Percentiles rank a stretch among this genome's conserved stretches.
Conservation (phyloP, 2,888 invertebrate species). For the Callosobruchus maculatus region DNA sequence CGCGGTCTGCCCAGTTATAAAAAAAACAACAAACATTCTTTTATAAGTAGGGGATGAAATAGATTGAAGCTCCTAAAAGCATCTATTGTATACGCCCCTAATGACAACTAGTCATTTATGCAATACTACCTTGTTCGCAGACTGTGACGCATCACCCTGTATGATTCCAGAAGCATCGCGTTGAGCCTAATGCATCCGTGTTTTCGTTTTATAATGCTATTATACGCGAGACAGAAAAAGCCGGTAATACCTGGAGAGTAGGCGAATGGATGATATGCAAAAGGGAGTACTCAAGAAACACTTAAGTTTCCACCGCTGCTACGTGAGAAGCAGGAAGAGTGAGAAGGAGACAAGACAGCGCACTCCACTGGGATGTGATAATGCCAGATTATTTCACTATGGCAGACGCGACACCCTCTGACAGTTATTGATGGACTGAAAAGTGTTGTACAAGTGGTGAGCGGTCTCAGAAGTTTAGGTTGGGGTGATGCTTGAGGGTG, state of each 20-base stretch:
- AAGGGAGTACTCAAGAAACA: neutral
- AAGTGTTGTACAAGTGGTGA: neutral
- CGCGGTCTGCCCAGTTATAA: too few relatives aligned
- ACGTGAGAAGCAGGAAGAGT: neutral
- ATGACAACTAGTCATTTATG: too few relatives aligned
- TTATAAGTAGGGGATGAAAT: too few relatives aligned
- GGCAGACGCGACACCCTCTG: neutral
- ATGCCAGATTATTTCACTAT: neutral
- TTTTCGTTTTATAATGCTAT: neutral
- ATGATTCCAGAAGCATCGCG: neutral
- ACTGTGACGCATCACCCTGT: neutral
- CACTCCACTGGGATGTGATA: neutral
- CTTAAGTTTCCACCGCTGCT: neutral
- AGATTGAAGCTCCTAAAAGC: too few relatives aligned
- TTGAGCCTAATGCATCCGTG: neutral
- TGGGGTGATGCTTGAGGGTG: too few relatives aligned
- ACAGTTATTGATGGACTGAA: neutral
- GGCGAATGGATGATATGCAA: neutral
- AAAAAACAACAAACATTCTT: too few relatives aligned
- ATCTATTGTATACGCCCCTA: too few relatives aligned
- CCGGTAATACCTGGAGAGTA: neutral
- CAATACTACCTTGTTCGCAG: too few relatives aligned
- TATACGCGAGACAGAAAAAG: neutral
- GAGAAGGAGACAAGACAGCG: neutral
- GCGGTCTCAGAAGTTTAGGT: neutral